These are phyloP conservation scores for Trididemnum clinides DNA, from an alignment of 23 tunicate species.

Conservation along the genomic window DNA sequence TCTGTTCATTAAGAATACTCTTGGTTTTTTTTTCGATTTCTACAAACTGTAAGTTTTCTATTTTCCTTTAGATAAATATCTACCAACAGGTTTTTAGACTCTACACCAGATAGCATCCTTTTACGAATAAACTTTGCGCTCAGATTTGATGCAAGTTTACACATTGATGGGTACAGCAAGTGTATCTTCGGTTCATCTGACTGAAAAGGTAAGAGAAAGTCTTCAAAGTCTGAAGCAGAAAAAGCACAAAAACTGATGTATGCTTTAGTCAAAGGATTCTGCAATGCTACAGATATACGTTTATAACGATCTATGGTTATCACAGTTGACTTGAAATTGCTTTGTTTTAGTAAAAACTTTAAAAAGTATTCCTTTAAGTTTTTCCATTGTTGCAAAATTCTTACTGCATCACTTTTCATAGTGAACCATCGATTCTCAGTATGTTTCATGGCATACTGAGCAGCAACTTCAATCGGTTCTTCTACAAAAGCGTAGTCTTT, in stretches of 20 bases:
- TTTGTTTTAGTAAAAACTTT: not conserved
- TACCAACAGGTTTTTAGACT: not conserved
- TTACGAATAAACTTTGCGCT: not conserved
- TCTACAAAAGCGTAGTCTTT: not conserved
- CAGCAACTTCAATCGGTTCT: not conserved
- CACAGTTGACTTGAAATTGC: not conserved
- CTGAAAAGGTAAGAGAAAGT: not conserved
- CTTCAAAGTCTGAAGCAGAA: not conserved
- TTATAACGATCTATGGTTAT: not conserved
- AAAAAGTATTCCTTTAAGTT: conserved; percentile 1
- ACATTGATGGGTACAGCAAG: not conserved
- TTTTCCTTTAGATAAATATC: not conserved
- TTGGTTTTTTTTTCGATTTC: not conserved
- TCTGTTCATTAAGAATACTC: not conserved
- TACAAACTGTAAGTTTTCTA: not conserved
- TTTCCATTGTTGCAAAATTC: not conserved
- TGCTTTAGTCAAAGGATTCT: not conserved
- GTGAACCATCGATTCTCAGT: not conserved
- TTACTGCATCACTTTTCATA: not conserved
- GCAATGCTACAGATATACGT: not conserved
- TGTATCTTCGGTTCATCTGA: not conserved
- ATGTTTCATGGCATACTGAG: not conserved
- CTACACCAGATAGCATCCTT: not conserved
- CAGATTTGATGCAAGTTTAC: not conserved
- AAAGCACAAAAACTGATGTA: not conserved